These are phyloP conservation scores for Myotis lucifugus DNA, from an alignment of 2,113 vertebrate genomes.

Conservation along the genomic window DNA sequence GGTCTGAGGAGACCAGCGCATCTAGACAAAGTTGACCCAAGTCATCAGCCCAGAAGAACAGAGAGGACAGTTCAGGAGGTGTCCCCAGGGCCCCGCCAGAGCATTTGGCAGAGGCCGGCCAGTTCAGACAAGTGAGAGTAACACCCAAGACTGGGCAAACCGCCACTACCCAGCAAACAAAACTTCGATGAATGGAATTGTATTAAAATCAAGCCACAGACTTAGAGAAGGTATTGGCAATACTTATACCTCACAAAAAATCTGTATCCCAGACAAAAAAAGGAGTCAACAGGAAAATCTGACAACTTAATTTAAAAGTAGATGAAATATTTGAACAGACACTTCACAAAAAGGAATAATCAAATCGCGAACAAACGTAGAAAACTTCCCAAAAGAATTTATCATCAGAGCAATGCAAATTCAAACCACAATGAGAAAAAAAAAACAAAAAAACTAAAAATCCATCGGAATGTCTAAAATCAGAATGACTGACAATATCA, in stretches of 20 bases:
- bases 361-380: background rate
- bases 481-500: background rate
- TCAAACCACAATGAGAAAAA: background rate
- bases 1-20: background rate
- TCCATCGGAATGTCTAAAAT: background rate
- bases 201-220: background rate
- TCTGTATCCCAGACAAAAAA: background rate
- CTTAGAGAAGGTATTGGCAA: background rate
- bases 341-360: background rate
- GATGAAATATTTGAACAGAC: background rate
- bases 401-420: background rate
- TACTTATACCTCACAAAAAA: background rate
- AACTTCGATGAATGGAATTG: background rate
- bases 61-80: background rate
- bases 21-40: no score
- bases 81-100: background rate
- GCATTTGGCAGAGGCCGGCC: background rate
- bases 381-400: background rate
- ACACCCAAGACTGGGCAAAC: fast-evolving
- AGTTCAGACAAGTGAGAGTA: background rate
- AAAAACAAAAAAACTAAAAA: background rate
- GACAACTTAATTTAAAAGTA: background rate
- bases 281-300: background rate
- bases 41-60: background rate
- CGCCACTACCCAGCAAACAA: background rate